Evolutionary conservation across 2,888 invertebrate species (phyloP).

Genomic region (Luffia ferchaultella): DNA sequence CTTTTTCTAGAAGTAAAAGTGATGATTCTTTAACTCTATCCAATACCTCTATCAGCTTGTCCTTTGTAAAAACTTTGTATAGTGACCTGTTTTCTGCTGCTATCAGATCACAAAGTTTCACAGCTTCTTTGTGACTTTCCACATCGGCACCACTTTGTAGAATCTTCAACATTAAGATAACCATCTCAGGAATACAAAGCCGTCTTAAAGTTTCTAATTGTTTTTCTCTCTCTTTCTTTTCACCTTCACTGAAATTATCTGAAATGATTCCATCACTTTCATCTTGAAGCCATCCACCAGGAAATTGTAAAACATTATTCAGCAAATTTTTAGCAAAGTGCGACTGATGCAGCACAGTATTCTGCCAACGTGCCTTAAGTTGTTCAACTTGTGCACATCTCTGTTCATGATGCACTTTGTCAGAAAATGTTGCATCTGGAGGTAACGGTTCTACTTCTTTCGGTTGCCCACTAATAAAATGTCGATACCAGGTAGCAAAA

Average conservation of each 20-base stretch:
- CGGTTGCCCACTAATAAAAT: conserved; percentile 83
- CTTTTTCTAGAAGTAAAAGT: conserved; percentile 75
- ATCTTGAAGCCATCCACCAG: conserved; percentile 91
- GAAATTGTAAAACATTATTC: conserved; percentile 88
- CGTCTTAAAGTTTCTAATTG: conserved; percentile 80
- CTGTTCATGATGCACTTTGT: conserved; percentile 89
- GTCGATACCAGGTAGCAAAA: conserved; percentile 89
- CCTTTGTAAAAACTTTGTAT: conserved; percentile 83
- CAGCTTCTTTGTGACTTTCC: conserved; percentile 73
- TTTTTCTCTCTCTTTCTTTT: conserved; percentile 63
- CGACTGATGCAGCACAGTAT: conserved; percentile 74
- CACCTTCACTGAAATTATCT: conserved; percentile 45
- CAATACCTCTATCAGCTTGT: conserved; percentile 78
- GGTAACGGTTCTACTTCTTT: conserved; percentile 68
- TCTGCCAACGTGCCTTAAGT: conserved; percentile 81
- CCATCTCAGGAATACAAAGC: conserved; percentile 85
- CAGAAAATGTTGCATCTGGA: conserved; percentile 77
- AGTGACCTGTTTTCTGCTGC: conserved; percentile 81
- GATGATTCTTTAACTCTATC: conserved; percentile 82
- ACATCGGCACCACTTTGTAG: conserved; percentile 78
- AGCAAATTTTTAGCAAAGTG: conserved; percentile 79
- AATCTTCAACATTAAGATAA: conserved; percentile 79
- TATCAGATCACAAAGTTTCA: conserved; percentile 80
- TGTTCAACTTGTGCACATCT: conserved; percentile 78
- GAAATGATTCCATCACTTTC: conserved; percentile 61